These are phyloP conservation scores for Oreochromis aureus DNA, from an alignment of 2,113 vertebrate genomes.

Conservation along the genomic window DNA sequence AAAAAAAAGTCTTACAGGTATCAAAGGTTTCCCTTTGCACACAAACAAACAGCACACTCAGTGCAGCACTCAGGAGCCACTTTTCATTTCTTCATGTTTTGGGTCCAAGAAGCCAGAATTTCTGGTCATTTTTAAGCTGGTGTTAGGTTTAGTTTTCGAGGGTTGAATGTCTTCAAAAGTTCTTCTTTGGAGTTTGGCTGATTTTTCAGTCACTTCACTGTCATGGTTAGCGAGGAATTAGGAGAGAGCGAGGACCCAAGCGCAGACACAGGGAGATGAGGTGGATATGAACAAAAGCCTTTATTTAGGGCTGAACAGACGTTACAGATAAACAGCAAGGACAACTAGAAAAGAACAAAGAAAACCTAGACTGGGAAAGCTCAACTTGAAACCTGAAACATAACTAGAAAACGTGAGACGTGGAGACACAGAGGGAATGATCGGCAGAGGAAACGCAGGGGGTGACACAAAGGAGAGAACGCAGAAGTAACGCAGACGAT, in stretches of 20 bases:
- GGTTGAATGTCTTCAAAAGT: background rate
- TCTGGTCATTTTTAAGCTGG: background rate
- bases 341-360: background rate
- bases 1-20: background rate
- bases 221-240: background rate
- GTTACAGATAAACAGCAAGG: fast-evolving
- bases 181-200: background rate
- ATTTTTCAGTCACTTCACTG: background rate
- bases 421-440: background rate
- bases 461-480: background rate
- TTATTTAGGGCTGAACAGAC: background rate
- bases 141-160: background rate
- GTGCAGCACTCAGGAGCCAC: background rate
- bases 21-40: background rate
- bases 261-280: background rate
- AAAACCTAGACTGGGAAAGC: background rate
- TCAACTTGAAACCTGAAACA: background rate
- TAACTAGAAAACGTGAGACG: background rate
- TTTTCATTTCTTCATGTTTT: background rate
- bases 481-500: background rate
- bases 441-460: background rate
- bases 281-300: background rate
- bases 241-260: background rate
- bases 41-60: background rate
- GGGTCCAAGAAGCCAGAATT: background rate